Evolutionary conservation across 1,140 invertebrate genomes (phyloP).

Genomic region (Cydia strobilella): DNA sequence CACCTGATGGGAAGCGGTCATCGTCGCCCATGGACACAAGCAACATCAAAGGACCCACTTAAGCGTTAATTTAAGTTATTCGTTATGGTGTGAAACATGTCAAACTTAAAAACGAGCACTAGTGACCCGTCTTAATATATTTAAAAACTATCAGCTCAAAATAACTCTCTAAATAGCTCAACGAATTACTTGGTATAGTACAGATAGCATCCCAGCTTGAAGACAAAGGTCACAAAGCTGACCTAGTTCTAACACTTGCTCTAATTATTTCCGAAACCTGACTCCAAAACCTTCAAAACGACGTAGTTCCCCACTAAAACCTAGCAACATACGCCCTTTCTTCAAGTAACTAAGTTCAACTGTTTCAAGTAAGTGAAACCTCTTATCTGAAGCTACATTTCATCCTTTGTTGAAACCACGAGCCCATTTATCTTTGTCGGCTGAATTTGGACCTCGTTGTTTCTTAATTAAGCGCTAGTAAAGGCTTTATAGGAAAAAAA

Average conservation of each 20-base stretch:
- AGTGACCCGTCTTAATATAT: too few relatives aligned
- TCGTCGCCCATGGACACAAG: too few relatives aligned
- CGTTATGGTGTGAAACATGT: too few relatives aligned
- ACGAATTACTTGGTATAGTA: too few relatives aligned
- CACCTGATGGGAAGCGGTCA: too few relatives aligned
- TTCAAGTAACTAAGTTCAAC: background rate
- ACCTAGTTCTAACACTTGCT: slow-evolving; percentile 2
- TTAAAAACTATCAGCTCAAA: too few relatives aligned
- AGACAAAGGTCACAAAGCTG: slow-evolving; percentile 5
- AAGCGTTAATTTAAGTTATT: too few relatives aligned
- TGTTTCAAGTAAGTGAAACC: background rate
- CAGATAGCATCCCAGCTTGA: background rate
- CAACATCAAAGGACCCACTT: too few relatives aligned
- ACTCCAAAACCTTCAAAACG: background rate
- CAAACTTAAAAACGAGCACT: too few relatives aligned
- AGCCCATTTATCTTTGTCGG: slow-evolving; percentile 22
- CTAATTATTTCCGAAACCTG: slow-evolving; percentile 27
- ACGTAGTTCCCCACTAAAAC: background rate
- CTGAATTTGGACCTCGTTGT: background rate
- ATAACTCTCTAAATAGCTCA: too few relatives aligned
- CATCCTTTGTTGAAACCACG: slow-evolving; percentile 32
- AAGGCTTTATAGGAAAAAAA: too few relatives aligned
- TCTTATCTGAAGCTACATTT: slow-evolving; percentile 30
- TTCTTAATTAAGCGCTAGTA: background rate
- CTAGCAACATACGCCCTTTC: background rate